A percentile compares a stretch with the other conserved stretches of the same genome.
phyloP scores from a whole-genome alignment of 2,888 invertebrate genomes.

The Mantis religiosa region DNA sequence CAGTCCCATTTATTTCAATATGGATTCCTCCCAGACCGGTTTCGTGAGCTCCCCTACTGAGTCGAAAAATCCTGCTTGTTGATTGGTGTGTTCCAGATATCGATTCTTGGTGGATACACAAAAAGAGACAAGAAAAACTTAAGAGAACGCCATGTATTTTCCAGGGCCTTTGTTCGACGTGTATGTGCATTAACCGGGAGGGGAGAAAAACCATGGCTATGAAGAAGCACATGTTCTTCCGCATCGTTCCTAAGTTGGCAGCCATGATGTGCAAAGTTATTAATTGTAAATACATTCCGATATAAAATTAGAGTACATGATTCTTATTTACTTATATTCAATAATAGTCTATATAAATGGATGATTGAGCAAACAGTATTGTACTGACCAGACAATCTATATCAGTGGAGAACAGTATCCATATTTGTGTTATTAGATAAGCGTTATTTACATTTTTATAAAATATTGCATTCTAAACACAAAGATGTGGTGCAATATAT shows the following conservation, averaged over 20 bases:
- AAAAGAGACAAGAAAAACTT: not conserved
- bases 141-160: not conserved
- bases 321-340: no score
- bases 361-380: no score
- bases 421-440: no score
- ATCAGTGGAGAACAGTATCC: no score
- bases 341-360: no score
- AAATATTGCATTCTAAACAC: no score
- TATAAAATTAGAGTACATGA: no score
- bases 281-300: no score
- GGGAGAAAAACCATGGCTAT: not conserved
- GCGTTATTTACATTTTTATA: no score
- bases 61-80: not conserved
- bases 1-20: not conserved
- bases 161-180: not conserved
- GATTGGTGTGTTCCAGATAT: slow-evolving; percentile 7
- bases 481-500: no score
- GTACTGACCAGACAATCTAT: no score
- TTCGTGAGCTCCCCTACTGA: not conserved
- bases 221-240: not conserved
- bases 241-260: not conserved
- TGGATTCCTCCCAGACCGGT: not conserved
- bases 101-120: not conserved
- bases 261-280: not conserved
- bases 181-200: not conserved